phyloP scores from a whole-genome alignment of 2,797 vertebrate genomes.

The Gephyroberyx darwinii region DNA sequence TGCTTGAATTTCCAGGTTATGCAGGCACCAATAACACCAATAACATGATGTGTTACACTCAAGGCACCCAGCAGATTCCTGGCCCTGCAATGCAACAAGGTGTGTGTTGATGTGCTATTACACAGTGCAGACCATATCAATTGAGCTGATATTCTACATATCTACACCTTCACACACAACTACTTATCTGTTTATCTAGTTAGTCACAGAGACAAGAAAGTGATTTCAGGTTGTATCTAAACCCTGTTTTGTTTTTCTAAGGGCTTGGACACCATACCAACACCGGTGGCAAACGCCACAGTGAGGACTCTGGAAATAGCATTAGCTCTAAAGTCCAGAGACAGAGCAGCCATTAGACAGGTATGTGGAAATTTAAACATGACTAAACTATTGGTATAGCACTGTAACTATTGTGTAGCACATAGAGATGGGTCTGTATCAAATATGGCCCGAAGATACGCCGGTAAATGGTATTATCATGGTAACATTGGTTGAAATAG shows the following conservation, averaged over 20 bases:
- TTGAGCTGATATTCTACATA: background rate
- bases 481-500: too few species aligned
- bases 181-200: background rate
- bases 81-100: constrained; percentile 68
- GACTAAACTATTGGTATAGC: background rate
- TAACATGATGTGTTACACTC: constrained; percentile 72
- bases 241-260: constrained; percentile 19
- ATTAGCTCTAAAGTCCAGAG: constrained; percentile 79
- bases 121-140: background rate
- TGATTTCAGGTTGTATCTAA: background rate
- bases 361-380: constrained; percentile 46
- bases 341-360: constrained; percentile 74
- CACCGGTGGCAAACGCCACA: constrained; percentile 76
- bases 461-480: too few species aligned
- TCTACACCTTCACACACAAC: background rate
- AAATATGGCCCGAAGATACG: too few species aligned
- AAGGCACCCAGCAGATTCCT: constrained; percentile 65
- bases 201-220: background rate
- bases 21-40: constrained; percentile 44
- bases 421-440: too few species aligned
- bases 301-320: constrained; percentile 67
- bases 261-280: constrained; percentile 67
- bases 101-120: constrained; percentile 43
- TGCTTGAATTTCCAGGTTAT: constrained; percentile 59
- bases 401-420: background rate